A percentile compares a stretch with the other conserved stretches of the same genome.
phyloP scores from a whole-genome alignment of 2,113 vertebrate species.

The Ursus arctos region DNA sequence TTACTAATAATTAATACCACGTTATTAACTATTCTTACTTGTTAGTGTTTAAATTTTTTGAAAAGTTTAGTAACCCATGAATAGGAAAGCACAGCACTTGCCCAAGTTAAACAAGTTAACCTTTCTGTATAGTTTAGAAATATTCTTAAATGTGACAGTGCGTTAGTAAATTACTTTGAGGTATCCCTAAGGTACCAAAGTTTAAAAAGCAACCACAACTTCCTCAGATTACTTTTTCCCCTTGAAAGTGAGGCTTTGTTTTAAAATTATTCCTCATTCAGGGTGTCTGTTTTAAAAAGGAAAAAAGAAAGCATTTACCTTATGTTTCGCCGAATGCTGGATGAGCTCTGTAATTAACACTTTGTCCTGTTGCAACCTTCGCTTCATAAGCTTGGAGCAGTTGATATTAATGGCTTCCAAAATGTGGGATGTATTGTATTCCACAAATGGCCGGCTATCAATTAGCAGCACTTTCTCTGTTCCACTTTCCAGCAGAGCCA shows the following conservation, averaged over 20 bases:
- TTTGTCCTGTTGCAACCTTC: slow-evolving; percentile 97
- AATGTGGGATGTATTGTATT: slow-evolving; percentile 96
- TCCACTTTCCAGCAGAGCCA: slow-evolving; percentile 94
- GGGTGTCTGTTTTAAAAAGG: background rate
- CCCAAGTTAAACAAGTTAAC: background rate
- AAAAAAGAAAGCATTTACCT: slow-evolving; percentile 87
- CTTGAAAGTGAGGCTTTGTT: slow-evolving; percentile 36
- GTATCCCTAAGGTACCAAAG: background rate
- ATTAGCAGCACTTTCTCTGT: slow-evolving; percentile 94
- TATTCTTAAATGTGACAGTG: slow-evolving; percentile 24
- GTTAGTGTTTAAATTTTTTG: background rate
- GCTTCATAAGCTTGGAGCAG: slow-evolving; percentile 99
- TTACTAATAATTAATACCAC: background rate
- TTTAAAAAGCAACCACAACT: slow-evolving; percentile 60
- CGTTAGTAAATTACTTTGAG: slow-evolving; percentile 40
- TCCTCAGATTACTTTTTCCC: slow-evolving; percentile 51
- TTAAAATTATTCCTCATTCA: background rate
- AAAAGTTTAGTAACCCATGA: slow-evolving; percentile 35
- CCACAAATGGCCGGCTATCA: slow-evolving; percentile 97
- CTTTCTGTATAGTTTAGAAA: slow-evolving; percentile 38
- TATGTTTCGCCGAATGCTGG: slow-evolving; percentile 96
- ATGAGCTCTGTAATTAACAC: slow-evolving; percentile 96
- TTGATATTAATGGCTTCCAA: slow-evolving; percentile 97
- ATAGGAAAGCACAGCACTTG: background rate
- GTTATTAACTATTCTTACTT: background rate